phyloP scores from a whole-genome alignment of 2,797 vertebrate genomes.

The Cheracebus regulus region DNA sequence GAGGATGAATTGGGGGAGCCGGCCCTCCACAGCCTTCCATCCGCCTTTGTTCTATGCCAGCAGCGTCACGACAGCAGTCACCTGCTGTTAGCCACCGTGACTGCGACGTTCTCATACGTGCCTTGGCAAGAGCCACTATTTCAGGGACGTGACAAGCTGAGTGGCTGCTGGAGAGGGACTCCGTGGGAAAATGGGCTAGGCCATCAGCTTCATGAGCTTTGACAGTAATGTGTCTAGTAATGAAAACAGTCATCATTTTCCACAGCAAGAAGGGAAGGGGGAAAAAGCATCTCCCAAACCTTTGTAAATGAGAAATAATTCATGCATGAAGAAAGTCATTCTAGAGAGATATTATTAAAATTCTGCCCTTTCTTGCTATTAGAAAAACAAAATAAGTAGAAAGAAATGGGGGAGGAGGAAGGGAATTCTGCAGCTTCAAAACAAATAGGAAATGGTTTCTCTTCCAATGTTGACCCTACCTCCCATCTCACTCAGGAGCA shows the following conservation, averaged over 20 bases:
- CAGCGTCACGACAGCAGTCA: background rate
- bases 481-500: background rate
- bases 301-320: slow-evolving; percentile 74
- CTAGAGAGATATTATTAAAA: slow-evolving; percentile 68
- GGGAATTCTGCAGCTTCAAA: background rate
- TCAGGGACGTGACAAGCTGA: slow-evolving; percentile 6
- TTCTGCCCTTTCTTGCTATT: slow-evolving; percentile 54
- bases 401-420: background rate
- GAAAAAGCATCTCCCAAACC: slow-evolving; percentile 27
- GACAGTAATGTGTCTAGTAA: slow-evolving; percentile 61
- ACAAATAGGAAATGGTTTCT: background rate
- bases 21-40: background rate
- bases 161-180: background rate
- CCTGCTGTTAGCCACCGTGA: background rate
- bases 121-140: slow-evolving; percentile 42
- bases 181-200: slow-evolving; percentile 45
- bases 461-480: background rate
- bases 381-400: slow-evolving; percentile 63
- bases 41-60: background rate
- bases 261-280: background rate
- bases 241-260: slow-evolving; percentile 74
- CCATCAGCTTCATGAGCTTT: slow-evolving; percentile 53
- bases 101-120: background rate
- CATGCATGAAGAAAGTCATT: slow-evolving; percentile 68
- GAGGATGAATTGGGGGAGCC: background rate